Percentiles rank a stretch among this genome's conserved stretches.
These are phyloP conservation scores for Holothuria leucospilota DNA, from an alignment of 53 echinoderm and acorn worm genomes.

Conservation along the genomic window DNA sequence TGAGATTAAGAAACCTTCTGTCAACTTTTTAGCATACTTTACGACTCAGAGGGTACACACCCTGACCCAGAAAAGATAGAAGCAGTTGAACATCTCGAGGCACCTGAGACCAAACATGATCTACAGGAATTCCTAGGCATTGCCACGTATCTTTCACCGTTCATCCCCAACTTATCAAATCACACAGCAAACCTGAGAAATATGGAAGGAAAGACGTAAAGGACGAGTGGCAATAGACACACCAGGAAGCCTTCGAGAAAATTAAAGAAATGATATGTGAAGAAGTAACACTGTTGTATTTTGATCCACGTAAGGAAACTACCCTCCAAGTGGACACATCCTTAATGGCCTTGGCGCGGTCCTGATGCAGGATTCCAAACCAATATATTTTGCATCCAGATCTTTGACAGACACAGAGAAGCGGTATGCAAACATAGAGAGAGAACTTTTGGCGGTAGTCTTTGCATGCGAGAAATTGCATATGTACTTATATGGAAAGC, in stretches of 20 bases:
- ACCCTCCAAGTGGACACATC: constrained; percentile 68
- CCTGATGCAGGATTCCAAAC: constrained; percentile 25
- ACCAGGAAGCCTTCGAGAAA: constrained; percentile 55
- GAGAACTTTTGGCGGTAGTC: constrained; percentile 69
- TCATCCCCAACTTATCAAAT: constrained; percentile 43
- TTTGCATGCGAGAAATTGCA: constrained; percentile 75
- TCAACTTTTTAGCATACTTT: constrained; percentile 60
- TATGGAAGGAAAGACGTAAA: constrained; percentile 1
- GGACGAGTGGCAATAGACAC: constrained; percentile 51
- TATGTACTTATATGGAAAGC: constrained; percentile 70
- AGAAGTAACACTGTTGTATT: constrained; percentile 61
- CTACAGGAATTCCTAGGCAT: constrained; percentile 63
- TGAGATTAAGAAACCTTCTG: constrained; percentile 44
- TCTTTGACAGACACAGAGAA: constrained; percentile 61
- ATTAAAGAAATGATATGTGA: constrained; percentile 50
- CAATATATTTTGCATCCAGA: constrained; percentile 55
- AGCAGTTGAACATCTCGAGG: constrained; percentile 43
- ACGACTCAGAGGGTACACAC: constrained; percentile 41
- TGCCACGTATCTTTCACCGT: constrained; percentile 66
- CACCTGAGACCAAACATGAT: constrained; percentile 36
- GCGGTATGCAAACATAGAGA: constrained; percentile 69
- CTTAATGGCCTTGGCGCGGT: constrained; percentile 45
- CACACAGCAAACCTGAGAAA: constrained; percentile 56
- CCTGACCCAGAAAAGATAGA: constrained; percentile 60
- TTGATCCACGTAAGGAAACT: constrained; percentile 58